phyloP scores from a whole-genome alignment of 2,888 invertebrate genomes.

The Cerceris rybyensis region DNA sequence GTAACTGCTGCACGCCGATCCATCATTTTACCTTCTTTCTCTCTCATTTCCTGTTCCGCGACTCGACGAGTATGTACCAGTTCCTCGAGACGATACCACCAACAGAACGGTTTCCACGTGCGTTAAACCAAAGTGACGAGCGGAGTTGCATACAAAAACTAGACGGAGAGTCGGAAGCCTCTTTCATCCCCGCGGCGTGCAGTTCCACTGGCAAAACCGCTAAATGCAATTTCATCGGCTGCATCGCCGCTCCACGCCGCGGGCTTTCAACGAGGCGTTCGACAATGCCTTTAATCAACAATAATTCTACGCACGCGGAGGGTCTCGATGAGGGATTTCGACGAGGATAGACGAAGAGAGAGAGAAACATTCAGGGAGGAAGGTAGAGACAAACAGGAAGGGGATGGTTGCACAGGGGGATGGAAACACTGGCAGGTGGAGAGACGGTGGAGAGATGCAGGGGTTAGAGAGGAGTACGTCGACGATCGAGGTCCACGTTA shows the following conservation, averaged over 20 bases:
- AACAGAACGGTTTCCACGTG: no score
- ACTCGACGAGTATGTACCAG: no score
- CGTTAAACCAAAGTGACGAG: no score
- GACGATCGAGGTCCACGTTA: slow-evolving; percentile 41
- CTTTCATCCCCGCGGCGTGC: neutral
- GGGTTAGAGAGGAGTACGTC: neutral
- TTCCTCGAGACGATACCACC: no score
- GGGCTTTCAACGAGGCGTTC: slow-evolving; percentile 67
- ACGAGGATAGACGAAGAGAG: neutral
- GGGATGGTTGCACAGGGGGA: slow-evolving; percentile 12
- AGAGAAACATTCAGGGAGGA: slow-evolving; percentile 11
- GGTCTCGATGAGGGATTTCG: slow-evolving; percentile 34
- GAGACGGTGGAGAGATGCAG: neutral
- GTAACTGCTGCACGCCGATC: no score
- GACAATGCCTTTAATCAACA: slow-evolving; percentile 80
- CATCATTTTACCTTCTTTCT: no score
- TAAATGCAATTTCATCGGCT: slow-evolving; percentile 74
- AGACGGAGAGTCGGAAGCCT: neutral
- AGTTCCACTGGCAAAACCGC: slow-evolving; percentile 57
- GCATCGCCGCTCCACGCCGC: slow-evolving; percentile 55
- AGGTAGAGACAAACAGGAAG: slow-evolving; percentile 14
- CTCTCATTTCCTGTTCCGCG: no score
- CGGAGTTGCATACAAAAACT: slow-evolving; percentile 5
- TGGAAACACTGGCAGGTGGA: neutral
- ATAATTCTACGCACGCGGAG: slow-evolving; percentile 71